Base-by-base conservation (phyloP, 1,140 invertebrate species). In the Scaptomyza graminum region DNA sequence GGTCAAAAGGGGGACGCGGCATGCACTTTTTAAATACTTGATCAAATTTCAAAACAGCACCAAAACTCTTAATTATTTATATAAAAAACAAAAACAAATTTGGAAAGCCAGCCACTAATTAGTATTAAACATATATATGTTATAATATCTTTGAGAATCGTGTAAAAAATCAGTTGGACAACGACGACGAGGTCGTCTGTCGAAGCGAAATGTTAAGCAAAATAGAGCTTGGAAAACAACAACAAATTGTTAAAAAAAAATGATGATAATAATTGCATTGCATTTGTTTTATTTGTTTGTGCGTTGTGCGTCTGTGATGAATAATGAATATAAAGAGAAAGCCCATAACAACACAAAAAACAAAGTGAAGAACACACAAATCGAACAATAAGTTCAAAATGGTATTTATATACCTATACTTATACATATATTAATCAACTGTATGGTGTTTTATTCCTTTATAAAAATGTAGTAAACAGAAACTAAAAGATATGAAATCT, bases 401-500 rank as follows among this genome's bases (percentile, higher is more conserved):
- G 70, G 44, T 74, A 76, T 81, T 22, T 22, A 78, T 68, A 87
- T n/a, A n/a, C n/a, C n/a, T n/a, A n/a, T n/a, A n/a, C n/a, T n/a
- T n/a, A n/a, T n/a, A n/a, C n/a, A n/a, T n/a, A n/a, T 69, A 1
- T 6, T 88, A 88, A 83, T 79, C 75, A 83, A 85, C 67, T 79
- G 79, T 87, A 88, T 88, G 82, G 82, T 87, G 82, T 87, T 82
- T 87, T 88, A 87, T 87, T 87, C 83, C 83, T 87, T 69, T 80
- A 66, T 77, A 78, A 87, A 73, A 68, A 22, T 3, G 63, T 74
- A 84, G 73, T 76, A 81, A 76, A 61, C 43, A 63, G 65, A 71
- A 50, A 76, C 60, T 41, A 54, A 60, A 31, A 31, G 2, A 34
- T 3, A 34, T 8, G 1, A 67, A 66, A 64, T 64, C 62, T 62